phyloP scores from a whole-genome alignment of 2,797 vertebrate genomes.

The Coreius guichenoti region DNA sequence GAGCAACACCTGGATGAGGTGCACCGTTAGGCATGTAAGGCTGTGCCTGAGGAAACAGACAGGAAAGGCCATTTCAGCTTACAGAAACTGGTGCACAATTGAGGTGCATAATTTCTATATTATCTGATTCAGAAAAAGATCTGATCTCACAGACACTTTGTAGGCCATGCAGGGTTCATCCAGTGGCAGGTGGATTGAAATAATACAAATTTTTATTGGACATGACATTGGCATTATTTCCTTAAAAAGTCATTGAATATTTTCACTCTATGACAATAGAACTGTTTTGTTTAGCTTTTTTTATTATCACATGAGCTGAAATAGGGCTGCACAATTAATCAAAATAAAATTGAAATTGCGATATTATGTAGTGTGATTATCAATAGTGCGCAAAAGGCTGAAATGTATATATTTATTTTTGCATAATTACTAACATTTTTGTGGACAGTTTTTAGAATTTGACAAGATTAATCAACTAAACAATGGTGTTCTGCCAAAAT shows the following conservation, averaged over 20 bases:
- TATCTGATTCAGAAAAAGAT: background rate
- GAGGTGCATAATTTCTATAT: background rate
- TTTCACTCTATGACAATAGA: background rate
- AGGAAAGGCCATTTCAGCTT: background rate
- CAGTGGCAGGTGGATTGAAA: background rate
- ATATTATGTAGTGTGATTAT: background rate
- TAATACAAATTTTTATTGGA: background rate
- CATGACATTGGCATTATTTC: too few species aligned
- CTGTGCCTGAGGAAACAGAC: constrained; percentile 73
- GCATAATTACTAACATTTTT: background rate
- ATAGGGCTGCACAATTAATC: background rate
- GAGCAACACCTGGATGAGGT: constrained; percentile 76
- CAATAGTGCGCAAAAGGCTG: background rate
- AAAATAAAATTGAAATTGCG: background rate
- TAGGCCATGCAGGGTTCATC: background rate
- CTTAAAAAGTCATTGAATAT: too few species aligned
- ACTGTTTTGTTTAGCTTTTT: background rate
- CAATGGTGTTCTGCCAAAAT: background rate
- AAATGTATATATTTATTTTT: background rate
- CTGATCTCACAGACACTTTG: constrained; percentile 3
- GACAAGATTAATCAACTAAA: background rate
- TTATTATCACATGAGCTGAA: background rate
- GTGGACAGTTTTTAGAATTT: background rate
- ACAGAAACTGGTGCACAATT: background rate
- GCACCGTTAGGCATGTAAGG: constrained; percentile 80